A percentile compares a stretch with the other conserved stretches of the same genome.
These are phyloP conservation scores for Miltochrista miniata DNA, from an alignment of 2,888 invertebrate species.

Conservation along the genomic window DNA sequence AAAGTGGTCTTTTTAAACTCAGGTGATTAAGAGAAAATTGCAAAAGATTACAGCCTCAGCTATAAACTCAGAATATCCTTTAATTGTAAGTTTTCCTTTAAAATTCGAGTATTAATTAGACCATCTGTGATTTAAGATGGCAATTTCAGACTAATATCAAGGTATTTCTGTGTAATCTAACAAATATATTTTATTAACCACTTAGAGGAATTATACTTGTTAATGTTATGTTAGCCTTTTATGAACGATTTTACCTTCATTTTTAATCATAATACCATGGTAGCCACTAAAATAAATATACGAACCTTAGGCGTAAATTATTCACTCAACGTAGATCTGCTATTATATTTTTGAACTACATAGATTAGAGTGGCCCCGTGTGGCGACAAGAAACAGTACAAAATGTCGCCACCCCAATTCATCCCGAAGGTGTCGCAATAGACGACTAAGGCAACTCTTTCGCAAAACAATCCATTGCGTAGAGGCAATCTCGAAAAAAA, in stretches of 20 bases:
- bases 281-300: neutral
- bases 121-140: conserved; percentile 58
- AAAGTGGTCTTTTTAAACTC: conserved; percentile 57
- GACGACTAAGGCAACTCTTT: too few species aligned
- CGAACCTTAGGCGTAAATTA: neutral
- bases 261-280: neutral
- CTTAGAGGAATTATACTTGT: neutral
- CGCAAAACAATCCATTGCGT: too few species aligned
- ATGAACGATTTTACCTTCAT: too few species aligned
- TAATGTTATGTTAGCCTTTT: neutral
- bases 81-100: conserved; percentile 73
- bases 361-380: too few species aligned
- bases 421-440: too few species aligned
- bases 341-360: too few species aligned
- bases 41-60: conserved; percentile 72
- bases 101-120: conserved; percentile 71
- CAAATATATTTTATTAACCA: conserved; percentile 19
- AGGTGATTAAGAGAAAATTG: conserved; percentile 79
- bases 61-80: conserved; percentile 68
- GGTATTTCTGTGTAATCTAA: conserved; percentile 27
- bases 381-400: too few species aligned
- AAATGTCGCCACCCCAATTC: too few species aligned
- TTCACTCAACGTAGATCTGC: too few species aligned
- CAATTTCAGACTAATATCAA: conserved; percentile 41
- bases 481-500: too few species aligned